These are phyloP conservation scores for Mechanitis mazaeus DNA, from an alignment of 2,888 invertebrate species.

Conservation along the genomic window DNA sequence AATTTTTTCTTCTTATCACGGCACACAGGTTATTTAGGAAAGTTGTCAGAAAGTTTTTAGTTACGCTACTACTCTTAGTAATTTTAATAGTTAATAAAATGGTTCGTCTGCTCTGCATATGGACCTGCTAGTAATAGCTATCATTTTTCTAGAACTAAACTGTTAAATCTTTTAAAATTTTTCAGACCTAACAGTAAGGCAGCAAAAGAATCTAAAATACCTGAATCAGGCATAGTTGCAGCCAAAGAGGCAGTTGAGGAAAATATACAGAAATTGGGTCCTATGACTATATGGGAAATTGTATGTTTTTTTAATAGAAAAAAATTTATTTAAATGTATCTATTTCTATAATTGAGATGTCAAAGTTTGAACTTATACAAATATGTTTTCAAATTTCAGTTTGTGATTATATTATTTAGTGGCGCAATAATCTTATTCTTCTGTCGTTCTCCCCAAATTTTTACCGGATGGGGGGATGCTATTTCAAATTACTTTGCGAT, in stretches of 20 bases:
- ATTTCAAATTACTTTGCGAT: slow-evolving; percentile 37
- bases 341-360: too few species aligned
- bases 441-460: slow-evolving; percentile 55
- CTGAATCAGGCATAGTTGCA: slow-evolving; percentile 44
- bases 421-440: slow-evolving; percentile 43
- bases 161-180: neutral
- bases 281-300: slow-evolving; percentile 52
- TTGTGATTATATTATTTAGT: slow-evolving; percentile 50
- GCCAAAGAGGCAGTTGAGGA: slow-evolving; percentile 43
- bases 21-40: too few species aligned
- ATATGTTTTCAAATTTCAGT: slow-evolving; percentile 41
- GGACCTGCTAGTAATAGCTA: too few species aligned
- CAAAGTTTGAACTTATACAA: neutral
- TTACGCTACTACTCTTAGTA: too few species aligned
- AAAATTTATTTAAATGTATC: neutral
- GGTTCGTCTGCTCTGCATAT: too few species aligned
- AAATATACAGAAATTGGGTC: slow-evolving; percentile 44
- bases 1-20: too few species aligned
- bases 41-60: too few species aligned
- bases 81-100: too few species aligned
- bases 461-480: slow-evolving; percentile 55
- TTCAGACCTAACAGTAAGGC: slow-evolving; percentile 75
- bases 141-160: too few species aligned
- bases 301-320: slow-evolving; percentile 36
- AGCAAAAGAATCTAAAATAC: slow-evolving; percentile 72